These are phyloP conservation scores for Mesocentrotus franciscanus DNA, from an alignment of 53 echinoderm and acorn worm species.

Conservation along the genomic window DNA sequence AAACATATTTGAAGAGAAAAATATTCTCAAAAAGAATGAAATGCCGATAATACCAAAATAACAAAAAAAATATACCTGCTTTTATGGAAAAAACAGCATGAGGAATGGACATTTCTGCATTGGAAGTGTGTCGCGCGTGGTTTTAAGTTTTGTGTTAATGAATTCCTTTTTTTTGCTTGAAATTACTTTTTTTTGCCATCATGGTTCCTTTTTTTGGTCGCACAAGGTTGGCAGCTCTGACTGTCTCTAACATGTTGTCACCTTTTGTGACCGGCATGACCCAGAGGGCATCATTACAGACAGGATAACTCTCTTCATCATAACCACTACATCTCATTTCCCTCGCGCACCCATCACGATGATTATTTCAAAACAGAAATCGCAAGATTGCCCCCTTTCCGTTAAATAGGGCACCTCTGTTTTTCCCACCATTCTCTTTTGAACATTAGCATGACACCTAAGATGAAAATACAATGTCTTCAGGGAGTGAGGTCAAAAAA, in stretches of 20 bases:
- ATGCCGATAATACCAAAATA: too few relatives aligned
- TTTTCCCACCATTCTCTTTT: background rate
- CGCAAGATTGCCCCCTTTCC: background rate
- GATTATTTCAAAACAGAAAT: slow-evolving; percentile 54
- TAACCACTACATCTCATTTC: background rate
- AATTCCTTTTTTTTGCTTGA: too few relatives aligned
- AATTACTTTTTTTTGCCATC: too few relatives aligned
- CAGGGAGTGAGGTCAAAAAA: background rate
- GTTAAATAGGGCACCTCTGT: background rate
- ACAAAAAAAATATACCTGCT: too few relatives aligned
- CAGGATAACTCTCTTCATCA: slow-evolving; percentile 35
- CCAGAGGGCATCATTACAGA: slow-evolving; percentile 44
- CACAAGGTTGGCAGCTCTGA: too few relatives aligned
- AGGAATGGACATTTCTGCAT: too few relatives aligned
- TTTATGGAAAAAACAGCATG: too few relatives aligned
- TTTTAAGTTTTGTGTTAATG: too few relatives aligned
- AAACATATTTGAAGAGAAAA: too few relatives aligned
- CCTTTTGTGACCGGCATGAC: background rate
- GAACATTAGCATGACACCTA: background rate
- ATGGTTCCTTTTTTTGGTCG: too few relatives aligned
- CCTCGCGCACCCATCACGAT: background rate
- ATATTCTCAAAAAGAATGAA: too few relatives aligned
- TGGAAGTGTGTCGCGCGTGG: too few relatives aligned
- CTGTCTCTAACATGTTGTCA: background rate
- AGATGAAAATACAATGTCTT: background rate